phyloP scores from a whole-genome alignment of 2,888 invertebrate species.

The Lepidocyrtinus sp. region DNA sequence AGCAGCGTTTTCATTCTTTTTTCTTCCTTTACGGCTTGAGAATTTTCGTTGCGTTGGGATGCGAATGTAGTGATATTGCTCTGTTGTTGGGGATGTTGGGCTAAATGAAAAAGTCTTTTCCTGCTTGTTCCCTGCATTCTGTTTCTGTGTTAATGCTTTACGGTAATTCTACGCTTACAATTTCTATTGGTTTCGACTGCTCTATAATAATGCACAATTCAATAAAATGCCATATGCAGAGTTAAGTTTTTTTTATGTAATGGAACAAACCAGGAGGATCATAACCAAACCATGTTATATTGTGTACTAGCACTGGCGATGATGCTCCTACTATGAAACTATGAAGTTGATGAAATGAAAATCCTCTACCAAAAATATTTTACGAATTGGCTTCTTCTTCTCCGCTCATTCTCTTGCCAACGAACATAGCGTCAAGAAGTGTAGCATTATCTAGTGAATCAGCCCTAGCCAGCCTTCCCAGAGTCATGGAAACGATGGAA shows the following conservation, averaged over 20 bases:
- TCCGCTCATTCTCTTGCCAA: conserved; percentile 69
- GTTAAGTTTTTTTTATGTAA: conserved; percentile 6
- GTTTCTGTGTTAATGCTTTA: neutral
- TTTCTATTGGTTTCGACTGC: conserved; percentile 51
- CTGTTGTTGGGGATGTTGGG: neutral
- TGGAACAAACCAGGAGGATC: conserved; percentile 35
- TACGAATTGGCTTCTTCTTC: conserved; percentile 53
- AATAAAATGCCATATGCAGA: conserved; percentile 45
- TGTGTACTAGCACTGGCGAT: conserved; percentile 42
- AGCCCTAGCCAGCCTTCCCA: neutral
- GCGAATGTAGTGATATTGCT: neutral
- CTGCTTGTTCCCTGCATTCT: neutral
- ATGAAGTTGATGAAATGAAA: conserved; percentile 50
- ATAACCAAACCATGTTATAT: conserved; percentile 35
- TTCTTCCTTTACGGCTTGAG: neutral
- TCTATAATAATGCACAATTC: conserved; percentile 58
- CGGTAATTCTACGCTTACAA: conserved; percentile 23
- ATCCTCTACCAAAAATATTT: conserved; percentile 69
- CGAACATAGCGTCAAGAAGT: conserved; percentile 62
- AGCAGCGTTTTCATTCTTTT: neutral
- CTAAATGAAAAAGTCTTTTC: neutral
- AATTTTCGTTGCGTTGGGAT: neutral
- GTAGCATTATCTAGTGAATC: conserved; percentile 25
- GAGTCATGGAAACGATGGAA: conserved; percentile 25
- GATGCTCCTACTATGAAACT: neutral